Evolutionary conservation across 2,797 vertebrate genomes (phyloP), one percentile per base, ranked within the genome.

Genomic region (Rhynchotus rufescens): DNA sequence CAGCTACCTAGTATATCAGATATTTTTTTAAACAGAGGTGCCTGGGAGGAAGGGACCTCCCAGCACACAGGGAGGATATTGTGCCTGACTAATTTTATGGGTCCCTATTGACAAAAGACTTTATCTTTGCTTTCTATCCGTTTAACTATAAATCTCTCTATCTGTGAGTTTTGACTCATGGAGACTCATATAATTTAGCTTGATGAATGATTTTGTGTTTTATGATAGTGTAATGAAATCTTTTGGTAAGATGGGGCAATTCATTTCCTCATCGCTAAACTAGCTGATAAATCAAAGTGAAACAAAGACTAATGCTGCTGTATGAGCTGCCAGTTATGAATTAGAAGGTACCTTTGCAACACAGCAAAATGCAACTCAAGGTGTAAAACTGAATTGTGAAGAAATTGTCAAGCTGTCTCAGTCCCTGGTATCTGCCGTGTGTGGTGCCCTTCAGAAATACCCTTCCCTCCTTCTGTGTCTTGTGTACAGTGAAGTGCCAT

Each of bases 61-160:
- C 71, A 59, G 75, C 49, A 68, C 12, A 36, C 60, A 82, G 78
- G 79, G 78, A 93, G 60, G 88, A 73, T 30, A 69, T 21, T 52
- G 16, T 75, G 78, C n/a, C 38, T 84, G 80, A 81, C 45, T 79
- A 44, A 88, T 93, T 80, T 90, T 94, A 95, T 76, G 78, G n/a
- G 49, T 88, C 66, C 59, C 87, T 78, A 84, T 80, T 57, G 83
- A 86, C 88, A 88, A 88, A 92, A 83, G 49, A 5, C 30, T 86
- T 89, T 95, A 89, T 95, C 83, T 84, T 75, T 73, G 54, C 82
- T 89, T 86, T 73, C 78, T 49, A 88, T 78, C 72, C 21, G 49
- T 72, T 68, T 56, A 42, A 75, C 71, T 88, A 75, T 76, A 92
- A 86, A 88, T 88, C 49, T 92, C 42, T 26, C 6, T 36, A 77